Base-by-base conservation (phyloP, 1,140 invertebrate species). In the Zaprionus gabonicus region DNA sequence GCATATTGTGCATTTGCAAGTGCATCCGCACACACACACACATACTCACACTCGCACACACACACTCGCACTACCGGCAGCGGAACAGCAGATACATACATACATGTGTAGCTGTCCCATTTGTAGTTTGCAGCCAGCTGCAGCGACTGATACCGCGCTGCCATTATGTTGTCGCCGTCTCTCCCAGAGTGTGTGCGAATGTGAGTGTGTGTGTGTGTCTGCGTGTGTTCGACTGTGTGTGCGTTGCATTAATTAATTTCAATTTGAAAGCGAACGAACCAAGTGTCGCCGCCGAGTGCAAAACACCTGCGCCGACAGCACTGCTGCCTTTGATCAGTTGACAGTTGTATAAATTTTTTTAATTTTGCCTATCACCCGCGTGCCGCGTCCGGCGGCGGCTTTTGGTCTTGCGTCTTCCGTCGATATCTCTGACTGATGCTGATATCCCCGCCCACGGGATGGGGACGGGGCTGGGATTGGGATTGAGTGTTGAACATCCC, bases 311-410 rank as follows among this genome's bases (percentile, higher is more conserved):
- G 85, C 73, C 78, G 85, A 90, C 85, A 91, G 85, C 76, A 56
- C 82, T 67, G 62, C 51, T 84, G 78, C 78, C 81, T 88, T 88
- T 88, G 85, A 90, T 88, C 85, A 88, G 64, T 73, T 81, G 86
- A 85, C 85, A 88, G 86, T 83, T 88, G 85, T 80, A 88, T 90
- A 90, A 72, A 90, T 90, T 88, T 76, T 90, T 90, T 73, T 90
- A 84, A 84, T 84, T 88, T 84, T 76, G 63, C 12, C 84, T 80
- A 87, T 87, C 76, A 80, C 68, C 73, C 62, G 25, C 25, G 36
- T 41, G 36, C 36, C 20, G 10, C 20, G 46, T 66, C 51, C 69
- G 66, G 41, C 41, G 28, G 56, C 46, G 9, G 2, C 38, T 13
- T 41, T 13, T 41, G 38, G 4, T 41, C 38, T 41, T 41, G 38